Evolutionary conservation across 92 coral and sea anemone genomes (phyloP).

Genomic region (Siderastrea siderea): DNA sequence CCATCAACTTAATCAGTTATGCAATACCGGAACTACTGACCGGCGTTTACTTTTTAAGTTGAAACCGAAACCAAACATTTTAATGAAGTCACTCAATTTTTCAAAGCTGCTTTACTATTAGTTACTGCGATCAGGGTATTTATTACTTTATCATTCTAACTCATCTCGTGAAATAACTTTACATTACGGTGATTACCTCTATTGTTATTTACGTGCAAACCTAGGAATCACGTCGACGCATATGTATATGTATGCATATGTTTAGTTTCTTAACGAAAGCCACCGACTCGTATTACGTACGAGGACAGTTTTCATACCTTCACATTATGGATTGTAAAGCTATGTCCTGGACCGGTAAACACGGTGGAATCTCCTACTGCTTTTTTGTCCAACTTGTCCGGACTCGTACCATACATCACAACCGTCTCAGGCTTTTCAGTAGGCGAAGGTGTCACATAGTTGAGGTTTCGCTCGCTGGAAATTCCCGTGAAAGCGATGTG

Average conservation of each 20-base stretch:
- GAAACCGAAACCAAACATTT: background rate
- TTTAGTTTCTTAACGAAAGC: no score
- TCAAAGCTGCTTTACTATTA: background rate
- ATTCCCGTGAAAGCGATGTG: slow-evolving; percentile 86
- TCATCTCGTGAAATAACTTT: background rate
- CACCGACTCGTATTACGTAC: no score
- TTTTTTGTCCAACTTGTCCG: slow-evolving; percentile 41
- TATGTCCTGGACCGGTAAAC: slow-evolving; percentile 50
- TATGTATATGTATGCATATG: no score
- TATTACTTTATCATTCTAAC: no score
- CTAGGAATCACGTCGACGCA: no score
- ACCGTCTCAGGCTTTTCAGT: slow-evolving; percentile 32
- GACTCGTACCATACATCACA: slow-evolving; percentile 71
- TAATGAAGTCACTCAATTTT: background rate
- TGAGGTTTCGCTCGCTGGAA: slow-evolving; percentile 82
- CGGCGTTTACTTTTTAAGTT: background rate
- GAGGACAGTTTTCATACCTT: slow-evolving; percentile 40
- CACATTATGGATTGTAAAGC: slow-evolving; percentile 73
- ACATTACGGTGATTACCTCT: background rate
- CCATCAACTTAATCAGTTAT: no score
- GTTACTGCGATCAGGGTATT: background rate
- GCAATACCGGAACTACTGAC: background rate
- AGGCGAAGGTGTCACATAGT: slow-evolving; percentile 74
- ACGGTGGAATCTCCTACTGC: slow-evolving; percentile 72
- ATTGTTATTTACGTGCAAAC: background rate